Percentiles rank a stretch among this genome's conserved stretches.
Evolutionary conservation across 37 sponge, comb jelly and placozoan genomes (phyloP).

Genomic region (Theonella swinhoei): DNA sequence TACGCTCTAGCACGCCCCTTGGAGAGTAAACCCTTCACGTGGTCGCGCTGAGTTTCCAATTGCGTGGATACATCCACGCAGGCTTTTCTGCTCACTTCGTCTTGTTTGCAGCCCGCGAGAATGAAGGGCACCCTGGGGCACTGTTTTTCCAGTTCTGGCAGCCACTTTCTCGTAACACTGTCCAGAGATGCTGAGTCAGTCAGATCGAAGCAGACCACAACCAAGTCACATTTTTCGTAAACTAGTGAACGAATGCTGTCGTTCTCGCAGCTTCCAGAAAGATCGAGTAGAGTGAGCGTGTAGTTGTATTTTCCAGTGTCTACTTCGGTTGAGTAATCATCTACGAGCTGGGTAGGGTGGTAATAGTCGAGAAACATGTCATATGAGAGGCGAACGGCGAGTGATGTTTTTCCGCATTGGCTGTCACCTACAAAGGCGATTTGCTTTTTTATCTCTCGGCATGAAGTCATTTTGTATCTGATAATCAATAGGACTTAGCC

Average conservation of each 20-base stretch:
- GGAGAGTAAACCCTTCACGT: constrained; percentile 8
- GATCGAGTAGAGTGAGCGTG: constrained; percentile 55
- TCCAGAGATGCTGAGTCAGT: constrained; percentile 29
- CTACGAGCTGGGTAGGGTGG: constrained; percentile 45
- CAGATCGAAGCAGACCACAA: constrained; percentile 75
- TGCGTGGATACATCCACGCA: neutral
- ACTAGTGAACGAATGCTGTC: constrained; percentile 17
- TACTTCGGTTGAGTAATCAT: constrained; percentile 30
- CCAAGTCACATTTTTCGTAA: constrained; percentile 62
- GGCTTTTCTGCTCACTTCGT: constrained; percentile 3
- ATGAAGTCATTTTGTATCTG: no score
- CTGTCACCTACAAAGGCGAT: constrained; percentile 71
- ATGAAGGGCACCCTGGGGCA: constrained; percentile 57
- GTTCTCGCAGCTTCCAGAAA: constrained; percentile 37
- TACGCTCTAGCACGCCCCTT: constrained; percentile 60
- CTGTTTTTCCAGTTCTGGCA: constrained; percentile 53
- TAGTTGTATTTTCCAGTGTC: constrained; percentile 14
- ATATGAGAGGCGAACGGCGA: constrained; percentile 34
- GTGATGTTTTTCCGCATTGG: constrained; percentile 71
- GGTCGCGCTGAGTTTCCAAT: neutral
- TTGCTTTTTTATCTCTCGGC: constrained; percentile 20
- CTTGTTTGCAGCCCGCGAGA: constrained; percentile 75
- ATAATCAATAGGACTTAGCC: no score
- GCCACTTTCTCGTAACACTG: constrained; percentile 54
- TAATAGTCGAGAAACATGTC: constrained; percentile 41